Conservation (phyloP, 2,888 invertebrate species). For the Suillia variegata region DNA sequence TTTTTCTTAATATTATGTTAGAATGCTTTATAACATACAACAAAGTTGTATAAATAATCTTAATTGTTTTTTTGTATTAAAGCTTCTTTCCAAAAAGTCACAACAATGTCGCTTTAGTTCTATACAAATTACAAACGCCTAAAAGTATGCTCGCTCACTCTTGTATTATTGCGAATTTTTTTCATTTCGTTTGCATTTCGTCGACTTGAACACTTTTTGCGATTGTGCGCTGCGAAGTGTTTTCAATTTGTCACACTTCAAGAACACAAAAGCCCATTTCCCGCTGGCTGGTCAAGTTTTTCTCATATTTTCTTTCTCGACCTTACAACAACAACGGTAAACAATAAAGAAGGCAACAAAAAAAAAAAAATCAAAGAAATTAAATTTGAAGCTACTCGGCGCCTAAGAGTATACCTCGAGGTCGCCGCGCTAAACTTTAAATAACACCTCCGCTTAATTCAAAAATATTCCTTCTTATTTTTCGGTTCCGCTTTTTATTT, state of each 20-base stretch:
- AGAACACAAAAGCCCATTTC: neutral
- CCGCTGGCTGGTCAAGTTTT: neutral
- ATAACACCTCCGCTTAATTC: neutral
- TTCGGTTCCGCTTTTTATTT: neutral
- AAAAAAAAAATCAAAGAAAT: neutral
- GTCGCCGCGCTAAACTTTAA: neutral
- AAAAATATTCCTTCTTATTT: neutral
- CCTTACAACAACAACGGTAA: neutral
- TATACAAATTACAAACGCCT: neutral
- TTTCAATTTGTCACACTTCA: constrained; percentile 2
- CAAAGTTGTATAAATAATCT: no score
- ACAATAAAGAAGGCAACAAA: no score
- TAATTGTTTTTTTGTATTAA: no score
- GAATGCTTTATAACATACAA: no score
- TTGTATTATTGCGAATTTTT: neutral
- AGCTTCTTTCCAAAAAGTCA: no score
- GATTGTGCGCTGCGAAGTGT: neutral
- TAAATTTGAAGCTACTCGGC: neutral
- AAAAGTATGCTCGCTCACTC: neutral
- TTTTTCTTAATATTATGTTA: no score
- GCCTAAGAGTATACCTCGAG: neutral
- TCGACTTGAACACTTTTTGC: neutral
- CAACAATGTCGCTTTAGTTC: no score
- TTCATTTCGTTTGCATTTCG: neutral
- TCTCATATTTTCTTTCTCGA: neutral